Percentiles rank a stretch among this genome's conserved stretches.
Evolutionary conservation across 2,797 vertebrate species (phyloP).

Genomic region (Onychomys torridus): DNA sequence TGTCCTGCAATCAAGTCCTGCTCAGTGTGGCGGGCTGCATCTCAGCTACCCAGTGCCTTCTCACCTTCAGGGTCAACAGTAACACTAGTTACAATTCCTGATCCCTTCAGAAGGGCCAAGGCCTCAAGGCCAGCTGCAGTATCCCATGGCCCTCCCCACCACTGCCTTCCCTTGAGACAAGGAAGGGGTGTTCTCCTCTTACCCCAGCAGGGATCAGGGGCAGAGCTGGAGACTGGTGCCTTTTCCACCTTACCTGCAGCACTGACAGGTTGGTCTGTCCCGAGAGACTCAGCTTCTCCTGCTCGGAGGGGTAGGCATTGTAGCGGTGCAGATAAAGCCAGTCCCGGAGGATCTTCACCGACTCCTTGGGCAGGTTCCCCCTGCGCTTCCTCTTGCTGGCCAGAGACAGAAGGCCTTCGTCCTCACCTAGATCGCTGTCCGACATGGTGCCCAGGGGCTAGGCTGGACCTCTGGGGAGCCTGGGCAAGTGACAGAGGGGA

Average conservation of each 20-base stretch:
- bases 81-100: neutral
- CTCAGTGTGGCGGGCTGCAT: too few species aligned
- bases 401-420: slow-evolving; percentile 91
- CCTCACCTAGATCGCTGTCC: slow-evolving; percentile 93
- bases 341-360: slow-evolving; percentile 95
- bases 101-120: neutral
- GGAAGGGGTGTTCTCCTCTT: neutral
- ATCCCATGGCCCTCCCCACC: neutral
- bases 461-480: slow-evolving; percentile 87
- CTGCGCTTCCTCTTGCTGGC: slow-evolving; percentile 94
- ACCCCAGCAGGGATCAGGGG: neutral
- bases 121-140: neutral
- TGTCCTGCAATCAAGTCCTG: neutral
- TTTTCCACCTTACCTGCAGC: slow-evolving; percentile 91
- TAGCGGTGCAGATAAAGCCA: slow-evolving; percentile 98
- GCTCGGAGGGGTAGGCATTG: slow-evolving; percentile 97
- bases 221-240: neutral
- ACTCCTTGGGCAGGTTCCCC: slow-evolving; percentile 97
- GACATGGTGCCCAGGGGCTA: slow-evolving; percentile 89
- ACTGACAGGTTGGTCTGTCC: slow-evolving; percentile 95
- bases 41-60: neutral
- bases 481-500: slow-evolving; percentile 78
- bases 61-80: neutral
- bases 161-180: neutral
- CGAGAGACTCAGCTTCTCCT: slow-evolving; percentile 96